These are phyloP conservation scores for Sitodiplosis mosellana DNA, from an alignment of 1,140 invertebrate genomes.

Conservation along the genomic window DNA sequence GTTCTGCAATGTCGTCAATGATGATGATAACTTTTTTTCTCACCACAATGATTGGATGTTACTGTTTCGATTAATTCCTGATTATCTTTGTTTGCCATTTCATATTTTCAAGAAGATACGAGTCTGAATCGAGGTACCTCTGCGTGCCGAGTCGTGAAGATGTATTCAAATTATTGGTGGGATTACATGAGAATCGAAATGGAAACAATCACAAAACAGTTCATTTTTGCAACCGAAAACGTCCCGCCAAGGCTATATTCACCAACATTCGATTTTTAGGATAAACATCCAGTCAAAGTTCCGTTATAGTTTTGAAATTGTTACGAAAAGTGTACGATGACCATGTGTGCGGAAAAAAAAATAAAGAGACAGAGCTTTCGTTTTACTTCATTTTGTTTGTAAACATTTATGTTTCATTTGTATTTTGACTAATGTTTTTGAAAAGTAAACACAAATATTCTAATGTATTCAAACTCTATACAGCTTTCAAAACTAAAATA, in stretches of 20 bases:
- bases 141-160: constrained; percentile 37
- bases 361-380: background rate
- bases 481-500: too few relatives aligned
- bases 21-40: too few relatives aligned
- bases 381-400: background rate
- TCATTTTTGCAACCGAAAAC: constrained; percentile 38
- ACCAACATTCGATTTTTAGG: constrained; percentile 44
- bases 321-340: too few relatives aligned
- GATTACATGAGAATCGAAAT: constrained; percentile 34
- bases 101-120: constrained; percentile 29
- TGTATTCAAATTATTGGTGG: constrained; percentile 34
- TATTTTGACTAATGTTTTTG: too few relatives aligned
- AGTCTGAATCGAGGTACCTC: constrained; percentile 33
- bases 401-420: too few relatives aligned
- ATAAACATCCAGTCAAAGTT: constrained; percentile 7
- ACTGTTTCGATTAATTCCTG: background rate
- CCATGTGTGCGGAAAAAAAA: too few relatives aligned
- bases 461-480: background rate
- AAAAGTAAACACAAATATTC: too few relatives aligned
- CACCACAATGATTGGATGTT: too few relatives aligned
- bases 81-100: constrained; percentile 8
- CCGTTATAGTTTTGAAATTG: too few relatives aligned
- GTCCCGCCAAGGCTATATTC: constrained; percentile 34
- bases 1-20: too few relatives aligned
- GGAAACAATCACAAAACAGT: constrained; percentile 33